Base-by-base conservation (phyloP, 2,113 vertebrate genomes). In the Archilochus colubris region DNA sequence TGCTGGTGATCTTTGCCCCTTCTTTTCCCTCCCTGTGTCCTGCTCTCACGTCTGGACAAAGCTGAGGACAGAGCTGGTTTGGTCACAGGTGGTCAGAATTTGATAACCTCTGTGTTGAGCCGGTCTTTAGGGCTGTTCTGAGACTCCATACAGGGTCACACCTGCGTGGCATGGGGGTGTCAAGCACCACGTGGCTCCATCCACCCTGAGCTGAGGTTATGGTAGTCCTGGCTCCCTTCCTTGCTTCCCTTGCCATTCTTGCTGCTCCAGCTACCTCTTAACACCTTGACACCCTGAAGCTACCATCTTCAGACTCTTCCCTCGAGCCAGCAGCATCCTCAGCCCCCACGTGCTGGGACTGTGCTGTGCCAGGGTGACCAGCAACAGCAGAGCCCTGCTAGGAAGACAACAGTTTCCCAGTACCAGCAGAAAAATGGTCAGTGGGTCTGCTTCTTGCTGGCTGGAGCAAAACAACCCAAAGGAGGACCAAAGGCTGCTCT, bases 261-360 rank as follows among this genome's bases (percentile, higher is more conserved):
- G 0, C 31, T 9, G 16, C 82, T 85, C 48, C 46, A 61, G 46
- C 17, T 22, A 40, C 36, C 3, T 3, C 51, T 51, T 5, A 12
- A 33, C 57, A 44, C 4, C 1, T 1, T 0, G 3, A 46, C 55
- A 16, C 24, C 46, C 38, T 24, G 4, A 12, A 12, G 13, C 18
- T 80, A 62, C 43, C 43, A 30, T 19, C 58, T 46, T 54, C 74
- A 75, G 51, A 2, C 14, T 38, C 13, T 23, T 44, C 17, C 24
- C 19, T 22, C 21, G 24, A 5, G 46, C 6, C 62, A 50, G 25
- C 11, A 36, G 12, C 13, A 19, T 20, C 18, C 10, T 28, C 36
- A 31, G 0, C 4, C 6, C 17, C 15, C 23, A 40, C 0, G 0
- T 21, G 40, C 16, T 67, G 54, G 69, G 50, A 11, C 38, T 38